Conservation (phyloP, 2,113 vertebrate genomes). For the Lagopus muta region DNA sequence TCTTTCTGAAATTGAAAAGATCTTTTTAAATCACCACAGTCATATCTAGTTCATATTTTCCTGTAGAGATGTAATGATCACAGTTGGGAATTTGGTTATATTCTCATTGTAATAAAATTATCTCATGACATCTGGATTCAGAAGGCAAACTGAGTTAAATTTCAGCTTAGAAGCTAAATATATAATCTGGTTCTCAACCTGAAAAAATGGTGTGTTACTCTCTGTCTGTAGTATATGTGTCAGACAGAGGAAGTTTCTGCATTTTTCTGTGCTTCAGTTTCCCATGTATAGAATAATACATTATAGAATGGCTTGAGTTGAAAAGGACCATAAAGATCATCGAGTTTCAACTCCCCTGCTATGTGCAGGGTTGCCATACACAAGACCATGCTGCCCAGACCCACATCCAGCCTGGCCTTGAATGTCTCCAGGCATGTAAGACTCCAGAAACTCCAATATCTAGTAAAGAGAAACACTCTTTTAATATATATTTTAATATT, state of each 20-base stretch:
- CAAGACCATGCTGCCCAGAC: too few species aligned
- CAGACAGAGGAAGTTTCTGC: background rate
- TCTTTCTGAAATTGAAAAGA: background rate
- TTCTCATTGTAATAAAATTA: background rate
- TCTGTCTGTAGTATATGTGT: background rate
- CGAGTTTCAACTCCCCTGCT: too few species aligned
- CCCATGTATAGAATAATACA: background rate
- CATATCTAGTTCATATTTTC: background rate
- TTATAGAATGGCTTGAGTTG: too few species aligned
- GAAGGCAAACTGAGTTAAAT: background rate
- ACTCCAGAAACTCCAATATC: background rate
- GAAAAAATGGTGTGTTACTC: background rate
- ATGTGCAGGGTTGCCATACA: too few species aligned
- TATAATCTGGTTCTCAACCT: background rate
- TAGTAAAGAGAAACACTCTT: background rate
- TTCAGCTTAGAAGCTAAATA: background rate
- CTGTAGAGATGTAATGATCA: background rate
- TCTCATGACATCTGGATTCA: background rate
- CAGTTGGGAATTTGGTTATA: background rate
- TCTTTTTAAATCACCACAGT: background rate
- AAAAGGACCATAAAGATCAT: too few species aligned
- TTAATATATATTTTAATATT: background rate
- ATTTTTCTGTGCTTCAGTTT: background rate
- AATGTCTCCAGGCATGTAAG: background rate
- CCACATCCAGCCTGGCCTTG: too few species aligned